Conservation (phyloP, 1,140 invertebrate genomes). For the Aphelenchoides besseyi region DNA sequence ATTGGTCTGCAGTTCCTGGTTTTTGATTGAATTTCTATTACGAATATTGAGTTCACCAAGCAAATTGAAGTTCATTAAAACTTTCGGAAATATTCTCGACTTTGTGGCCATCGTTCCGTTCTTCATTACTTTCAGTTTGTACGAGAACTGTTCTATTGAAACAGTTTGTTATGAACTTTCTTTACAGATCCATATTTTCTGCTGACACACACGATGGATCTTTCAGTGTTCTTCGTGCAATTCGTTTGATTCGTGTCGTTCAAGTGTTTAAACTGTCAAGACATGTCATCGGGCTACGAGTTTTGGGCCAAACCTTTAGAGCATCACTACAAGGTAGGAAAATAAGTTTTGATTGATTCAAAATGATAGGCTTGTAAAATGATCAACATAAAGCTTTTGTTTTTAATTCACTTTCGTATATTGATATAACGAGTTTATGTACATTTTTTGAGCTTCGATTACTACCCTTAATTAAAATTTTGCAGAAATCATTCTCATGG, state of each 20-base stretch:
- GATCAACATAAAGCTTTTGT: too few relatives aligned
- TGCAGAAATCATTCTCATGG: slow-evolving; percentile 16
- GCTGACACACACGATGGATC: background rate
- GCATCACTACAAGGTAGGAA: slow-evolving; percentile 8
- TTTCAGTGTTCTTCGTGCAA: background rate
- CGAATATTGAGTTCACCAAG: background rate
- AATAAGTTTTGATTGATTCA: too few relatives aligned
- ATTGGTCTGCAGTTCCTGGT: slow-evolving; percentile 2
- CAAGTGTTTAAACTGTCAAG: slow-evolving; percentile 7
- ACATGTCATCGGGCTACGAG: background rate
- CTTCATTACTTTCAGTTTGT: background rate
- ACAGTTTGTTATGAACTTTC: background rate
- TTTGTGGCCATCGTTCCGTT: slow-evolving; percentile 4
- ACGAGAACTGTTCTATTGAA: background rate
- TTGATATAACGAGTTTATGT: too few relatives aligned
- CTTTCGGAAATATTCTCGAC: background rate
- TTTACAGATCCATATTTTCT: background rate
- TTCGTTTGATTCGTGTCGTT: slow-evolving; percentile 1
- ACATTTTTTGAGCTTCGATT: too few relatives aligned
- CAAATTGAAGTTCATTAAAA: slow-evolving; percentile 1
- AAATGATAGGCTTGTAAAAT: too few relatives aligned
- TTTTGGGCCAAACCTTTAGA: slow-evolving; percentile 1
- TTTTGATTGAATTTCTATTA: slow-evolving; percentile 2
- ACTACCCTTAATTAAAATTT: too few relatives aligned
- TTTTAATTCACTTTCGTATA: too few relatives aligned